Conservation (phyloP, 2,888 invertebrate genomes). For the Aspidiotus destructor region DNA sequence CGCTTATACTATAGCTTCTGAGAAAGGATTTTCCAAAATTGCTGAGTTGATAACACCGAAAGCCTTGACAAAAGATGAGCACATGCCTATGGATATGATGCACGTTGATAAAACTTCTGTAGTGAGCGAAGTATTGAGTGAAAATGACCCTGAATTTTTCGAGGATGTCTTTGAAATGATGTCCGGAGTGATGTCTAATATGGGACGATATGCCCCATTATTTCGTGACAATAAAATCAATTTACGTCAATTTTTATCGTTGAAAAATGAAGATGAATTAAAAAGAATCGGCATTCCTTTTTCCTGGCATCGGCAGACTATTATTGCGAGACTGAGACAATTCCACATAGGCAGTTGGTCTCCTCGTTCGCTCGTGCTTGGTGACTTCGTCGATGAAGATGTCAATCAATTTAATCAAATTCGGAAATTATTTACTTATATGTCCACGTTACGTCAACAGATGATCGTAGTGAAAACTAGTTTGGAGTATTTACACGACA, state of each 20-base stretch:
- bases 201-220: slow-evolving; percentile 6
- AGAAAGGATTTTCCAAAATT: slow-evolving; percentile 13
- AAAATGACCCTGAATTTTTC: neutral
- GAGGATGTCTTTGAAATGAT: slow-evolving; percentile 7
- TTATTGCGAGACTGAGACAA: slow-evolving; percentile 6
- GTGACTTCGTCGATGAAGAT: neutral
- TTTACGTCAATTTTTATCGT: slow-evolving; percentile 11
- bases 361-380: neutral
- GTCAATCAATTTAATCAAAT: neutral
- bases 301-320: slow-evolving; percentile 9
- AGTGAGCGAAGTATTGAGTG: neutral
- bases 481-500: slow-evolving; percentile 5
- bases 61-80: neutral
- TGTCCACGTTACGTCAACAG: slow-evolving; percentile 12
- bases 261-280: slow-evolving; percentile 12
- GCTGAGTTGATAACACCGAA: slow-evolving; percentile 11
- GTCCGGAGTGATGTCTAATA: neutral
- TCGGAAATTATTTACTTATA: slow-evolving; percentile 1
- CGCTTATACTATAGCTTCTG: slow-evolving; percentile 13
- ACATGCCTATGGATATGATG: neutral
- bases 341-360: slow-evolving; percentile 17
- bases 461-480: slow-evolving; percentile 3
- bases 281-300: slow-evolving; percentile 11
- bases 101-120: neutral
- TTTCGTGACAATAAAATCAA: neutral